Evolutionary conservation across 2,113 vertebrate genomes (phyloP).

Genomic region (Gymnarchus niloticus): DNA sequence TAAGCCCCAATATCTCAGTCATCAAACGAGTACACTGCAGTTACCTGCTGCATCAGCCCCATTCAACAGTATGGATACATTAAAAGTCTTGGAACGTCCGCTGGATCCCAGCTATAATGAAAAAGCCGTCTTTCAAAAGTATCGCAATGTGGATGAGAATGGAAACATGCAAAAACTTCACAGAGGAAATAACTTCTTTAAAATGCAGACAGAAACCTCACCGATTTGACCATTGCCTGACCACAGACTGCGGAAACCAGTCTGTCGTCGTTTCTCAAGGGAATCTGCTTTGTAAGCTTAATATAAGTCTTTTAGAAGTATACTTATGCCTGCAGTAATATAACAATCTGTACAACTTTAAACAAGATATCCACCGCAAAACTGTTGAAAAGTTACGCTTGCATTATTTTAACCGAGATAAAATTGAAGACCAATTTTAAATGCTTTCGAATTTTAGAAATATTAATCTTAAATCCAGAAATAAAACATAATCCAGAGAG

Average conservation of each 20-base stretch:
- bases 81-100: background rate
- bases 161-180: background rate
- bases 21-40: background rate
- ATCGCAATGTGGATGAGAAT: background rate
- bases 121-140: background rate
- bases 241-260: conserved; percentile 8
- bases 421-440: background rate
- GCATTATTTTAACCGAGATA: background rate
- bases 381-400: background rate
- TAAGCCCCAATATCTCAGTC: background rate
- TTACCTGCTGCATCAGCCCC: background rate
- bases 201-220: background rate
- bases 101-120: background rate
- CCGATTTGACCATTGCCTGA: background rate
- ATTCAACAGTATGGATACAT: background rate
- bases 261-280: background rate
- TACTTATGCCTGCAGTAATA: background rate
- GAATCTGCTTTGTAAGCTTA: too few species aligned
- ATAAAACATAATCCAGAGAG: too few species aligned
- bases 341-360: background rate
- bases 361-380: background rate
- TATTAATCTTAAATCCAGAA: too few species aligned
- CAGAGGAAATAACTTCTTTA: background rate
- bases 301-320: background rate
- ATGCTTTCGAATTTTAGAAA: too few species aligned